Evolutionary conservation across 2,888 invertebrate species (phyloP).

Genomic region (Cepaea hortensis): DNA sequence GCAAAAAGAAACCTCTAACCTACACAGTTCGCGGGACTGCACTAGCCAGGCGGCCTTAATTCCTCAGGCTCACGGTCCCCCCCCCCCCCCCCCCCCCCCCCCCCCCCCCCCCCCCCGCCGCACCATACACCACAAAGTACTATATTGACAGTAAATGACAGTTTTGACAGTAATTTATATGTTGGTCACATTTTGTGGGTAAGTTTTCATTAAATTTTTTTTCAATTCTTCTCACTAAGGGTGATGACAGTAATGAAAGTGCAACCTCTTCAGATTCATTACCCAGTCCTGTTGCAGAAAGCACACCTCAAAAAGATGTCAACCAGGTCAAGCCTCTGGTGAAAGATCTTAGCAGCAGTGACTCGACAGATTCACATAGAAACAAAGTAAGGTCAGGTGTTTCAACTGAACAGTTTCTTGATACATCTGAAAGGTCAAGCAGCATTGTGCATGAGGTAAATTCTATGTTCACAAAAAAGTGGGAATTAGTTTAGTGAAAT

Average conservation of each 20-base stretch:
- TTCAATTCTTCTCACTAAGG: background rate
- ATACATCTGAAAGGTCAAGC: conserved; percentile 63
- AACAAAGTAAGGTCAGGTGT: conserved; percentile 33
- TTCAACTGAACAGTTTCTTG: conserved; percentile 65
- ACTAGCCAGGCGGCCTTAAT: too few relatives aligned
- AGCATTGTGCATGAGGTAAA: conserved; percentile 52
- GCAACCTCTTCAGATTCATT: conserved; percentile 47
- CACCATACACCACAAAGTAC: too few relatives aligned
- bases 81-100: too few relatives aligned
- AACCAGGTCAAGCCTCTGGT: conserved; percentile 29
- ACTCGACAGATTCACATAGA: background rate
- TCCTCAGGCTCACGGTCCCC: too few relatives aligned
- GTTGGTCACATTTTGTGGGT: too few relatives aligned
- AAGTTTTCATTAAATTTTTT: background rate
- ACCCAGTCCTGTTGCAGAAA: conserved; percentile 62
- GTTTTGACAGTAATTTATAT: too few relatives aligned
- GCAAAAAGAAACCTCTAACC: too few relatives aligned
- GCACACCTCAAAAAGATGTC: conserved; percentile 62
- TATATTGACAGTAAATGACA: too few relatives aligned
- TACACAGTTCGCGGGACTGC: too few relatives aligned
- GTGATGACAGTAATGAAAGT: conserved; percentile 45
- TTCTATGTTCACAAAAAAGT: background rate
- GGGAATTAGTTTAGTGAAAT: too few relatives aligned
- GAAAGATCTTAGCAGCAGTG: conserved; percentile 13
- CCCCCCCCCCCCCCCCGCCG: too few relatives aligned